Conservation (phyloP, 23 tunicate species). For the Styela plicata region DNA sequence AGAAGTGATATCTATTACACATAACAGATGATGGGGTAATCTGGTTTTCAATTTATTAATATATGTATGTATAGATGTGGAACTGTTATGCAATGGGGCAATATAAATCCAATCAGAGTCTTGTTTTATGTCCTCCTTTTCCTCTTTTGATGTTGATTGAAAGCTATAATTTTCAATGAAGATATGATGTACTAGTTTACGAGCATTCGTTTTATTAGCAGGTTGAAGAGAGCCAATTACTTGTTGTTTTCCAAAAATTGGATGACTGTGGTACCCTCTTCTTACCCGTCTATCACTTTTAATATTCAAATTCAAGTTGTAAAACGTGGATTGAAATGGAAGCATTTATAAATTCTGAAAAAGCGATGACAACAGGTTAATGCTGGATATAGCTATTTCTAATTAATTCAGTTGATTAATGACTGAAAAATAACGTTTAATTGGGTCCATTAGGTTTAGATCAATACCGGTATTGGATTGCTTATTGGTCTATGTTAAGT, state of each 20-base stretch:
- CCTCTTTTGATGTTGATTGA: not conserved
- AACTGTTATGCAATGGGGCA: not conserved
- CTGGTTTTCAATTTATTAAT: constrained; percentile 13
- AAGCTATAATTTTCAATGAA: not conserved
- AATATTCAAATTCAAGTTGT: no score
- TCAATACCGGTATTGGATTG: no score
- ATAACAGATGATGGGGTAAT: constrained; percentile 19
- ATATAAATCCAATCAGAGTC: not conserved
- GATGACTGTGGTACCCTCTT: not conserved
- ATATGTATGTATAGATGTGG: not conserved
- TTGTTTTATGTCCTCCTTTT: not conserved
- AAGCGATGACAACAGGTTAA: no score
- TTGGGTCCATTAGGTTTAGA: no score
- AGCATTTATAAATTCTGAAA: no score
- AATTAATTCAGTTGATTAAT: no score
- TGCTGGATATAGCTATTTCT: no score
- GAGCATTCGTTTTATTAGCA: constrained; percentile 15
- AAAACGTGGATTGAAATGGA: not conserved
- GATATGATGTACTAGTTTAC: constrained; percentile 8
- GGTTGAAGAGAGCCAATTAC: not conserved
- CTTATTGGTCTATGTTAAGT: no score
- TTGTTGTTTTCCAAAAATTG: not conserved
- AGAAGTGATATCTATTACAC: constrained; percentile 2
- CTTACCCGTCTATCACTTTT: no score
- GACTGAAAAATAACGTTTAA: no score